These are phyloP conservation scores for Xenentodon cancila DNA, from an alignment of 2,797 vertebrate species.

Conservation along the genomic window DNA sequence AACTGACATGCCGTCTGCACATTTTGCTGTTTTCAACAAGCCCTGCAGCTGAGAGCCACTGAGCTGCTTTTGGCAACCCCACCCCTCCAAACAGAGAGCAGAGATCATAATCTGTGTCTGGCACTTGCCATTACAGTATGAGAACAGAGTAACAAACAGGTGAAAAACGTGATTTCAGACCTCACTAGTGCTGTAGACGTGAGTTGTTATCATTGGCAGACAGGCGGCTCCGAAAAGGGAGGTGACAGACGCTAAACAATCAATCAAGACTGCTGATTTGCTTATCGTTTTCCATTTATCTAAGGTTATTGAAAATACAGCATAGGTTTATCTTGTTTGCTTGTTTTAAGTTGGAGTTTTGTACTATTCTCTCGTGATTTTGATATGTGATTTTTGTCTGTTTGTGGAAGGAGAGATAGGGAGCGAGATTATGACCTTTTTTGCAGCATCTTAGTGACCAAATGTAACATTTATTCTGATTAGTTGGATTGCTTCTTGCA, in stretches of 20 bases:
- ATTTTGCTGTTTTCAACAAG: conserved; percentile 20
- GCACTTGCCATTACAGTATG: conserved; percentile 10
- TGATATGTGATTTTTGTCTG: too few species aligned
- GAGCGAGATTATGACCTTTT: too few species aligned
- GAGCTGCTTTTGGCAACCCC: conserved; percentile 40
- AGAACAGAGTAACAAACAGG: conserved; percentile 26
- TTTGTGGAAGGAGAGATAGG: too few species aligned
- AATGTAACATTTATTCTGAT: too few species aligned
- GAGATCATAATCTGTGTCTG: conserved; percentile 41
- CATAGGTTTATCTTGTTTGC: too few species aligned
- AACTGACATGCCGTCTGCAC: conserved; percentile 26
- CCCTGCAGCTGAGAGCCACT: conserved; percentile 4
- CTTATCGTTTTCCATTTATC: background rate
- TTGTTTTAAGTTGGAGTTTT: too few species aligned
- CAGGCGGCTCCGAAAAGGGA: conserved; percentile 1
- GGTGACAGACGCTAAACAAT: background rate
- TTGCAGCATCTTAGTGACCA: too few species aligned
- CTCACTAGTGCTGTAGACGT: background rate
- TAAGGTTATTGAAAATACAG: too few species aligned
- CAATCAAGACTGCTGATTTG: background rate
- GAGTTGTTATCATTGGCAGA: conserved; percentile 12
- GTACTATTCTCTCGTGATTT: too few species aligned
- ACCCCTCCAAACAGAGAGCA: conserved; percentile 26
- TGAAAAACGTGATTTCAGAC: conserved; percentile 16
- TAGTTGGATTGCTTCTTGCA: too few species aligned